Evolutionary conservation across 1,140 invertebrate species (phyloP).

Genomic region (Agrilus planipennis): DNA sequence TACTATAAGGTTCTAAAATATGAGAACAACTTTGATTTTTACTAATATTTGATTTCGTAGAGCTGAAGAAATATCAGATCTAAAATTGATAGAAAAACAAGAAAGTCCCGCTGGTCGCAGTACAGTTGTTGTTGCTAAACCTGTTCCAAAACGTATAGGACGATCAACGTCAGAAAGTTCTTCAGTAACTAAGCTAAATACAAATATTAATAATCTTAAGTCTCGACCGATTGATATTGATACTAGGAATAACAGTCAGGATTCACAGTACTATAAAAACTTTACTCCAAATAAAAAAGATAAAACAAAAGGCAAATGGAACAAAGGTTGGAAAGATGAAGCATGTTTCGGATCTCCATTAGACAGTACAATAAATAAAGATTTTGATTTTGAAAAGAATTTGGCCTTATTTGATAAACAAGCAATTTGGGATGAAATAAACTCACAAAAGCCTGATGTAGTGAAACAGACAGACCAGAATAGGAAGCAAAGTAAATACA

Average conservation of each 20-base stretch:
- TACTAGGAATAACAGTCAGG: constrained; percentile 5
- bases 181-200: constrained; percentile 31
- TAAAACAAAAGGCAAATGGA: constrained; percentile 30
- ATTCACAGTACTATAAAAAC: constrained; percentile 16
- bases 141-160: constrained; percentile 40
- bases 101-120: constrained; percentile 32
- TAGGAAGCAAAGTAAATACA: constrained; percentile 25
- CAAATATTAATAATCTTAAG: constrained; percentile 30
- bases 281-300: constrained; percentile 35
- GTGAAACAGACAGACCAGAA: constrained; percentile 31
- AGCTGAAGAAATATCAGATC: constrained; percentile 44
- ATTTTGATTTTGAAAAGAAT: constrained; percentile 93
- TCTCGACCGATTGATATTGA: constrained; percentile 30
- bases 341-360: constrained; percentile 42
- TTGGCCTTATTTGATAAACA: constrained; percentile 82
- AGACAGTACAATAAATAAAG: constrained; percentile 43
- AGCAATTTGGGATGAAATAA: constrained; percentile 62
- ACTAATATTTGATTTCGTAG: too few relatives aligned
- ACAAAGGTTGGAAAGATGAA: constrained; percentile 34
- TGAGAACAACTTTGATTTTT: constrained; percentile 8
- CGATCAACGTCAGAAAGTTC: constrained; percentile 38
- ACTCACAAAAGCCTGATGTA: constrained; percentile 57
- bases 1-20: constrained; percentile 22
- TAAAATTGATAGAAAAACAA: constrained; percentile 47
- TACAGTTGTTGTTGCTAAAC: constrained; percentile 42